Conservation (phyloP, 2,888 invertebrate species). For the Eurytoma californica region DNA sequence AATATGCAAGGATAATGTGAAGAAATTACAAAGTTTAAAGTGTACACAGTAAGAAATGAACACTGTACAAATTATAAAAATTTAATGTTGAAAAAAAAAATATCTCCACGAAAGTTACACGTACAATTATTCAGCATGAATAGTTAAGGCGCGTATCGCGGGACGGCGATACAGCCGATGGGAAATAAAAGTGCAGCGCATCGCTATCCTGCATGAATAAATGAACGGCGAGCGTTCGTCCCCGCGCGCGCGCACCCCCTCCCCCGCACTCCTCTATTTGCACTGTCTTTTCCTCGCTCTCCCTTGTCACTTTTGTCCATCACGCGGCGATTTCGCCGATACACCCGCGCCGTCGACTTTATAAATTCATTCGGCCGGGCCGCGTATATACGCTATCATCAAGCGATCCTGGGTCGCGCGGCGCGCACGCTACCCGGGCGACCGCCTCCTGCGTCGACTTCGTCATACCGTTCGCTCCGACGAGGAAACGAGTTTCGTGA, state of each 20-base stretch:
- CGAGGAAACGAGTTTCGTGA: slow-evolving; percentile 44
- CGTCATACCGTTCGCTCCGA: slow-evolving; percentile 34
- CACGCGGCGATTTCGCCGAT: slow-evolving; percentile 10
- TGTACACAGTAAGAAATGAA: no score
- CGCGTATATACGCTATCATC: slow-evolving; percentile 35
- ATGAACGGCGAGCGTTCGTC: no score
- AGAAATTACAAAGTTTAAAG: no score
- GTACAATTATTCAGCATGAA: no score
- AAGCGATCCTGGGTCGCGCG: slow-evolving; percentile 13
- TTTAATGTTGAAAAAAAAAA: no score
- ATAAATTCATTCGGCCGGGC: slow-evolving; percentile 45
- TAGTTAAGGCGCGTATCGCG: no score
- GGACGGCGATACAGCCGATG: no score
- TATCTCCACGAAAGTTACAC: no score
- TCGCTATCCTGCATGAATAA: no score
- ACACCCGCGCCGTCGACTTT: slow-evolving; percentile 13
- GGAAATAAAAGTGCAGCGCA: no score
- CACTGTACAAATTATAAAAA: no score
- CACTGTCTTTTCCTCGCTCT: not conserved
- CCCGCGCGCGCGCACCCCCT: not conserved
- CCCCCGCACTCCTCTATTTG: not conserved
- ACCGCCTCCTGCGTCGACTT: slow-evolving; percentile 33
- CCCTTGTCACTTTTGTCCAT: slow-evolving; percentile 33
- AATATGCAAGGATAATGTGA: no score
- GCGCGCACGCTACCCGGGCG: slow-evolving; percentile 19